These are phyloP conservation scores for Priocnemis perturbator DNA, from an alignment of 2,888 invertebrate genomes.

Conservation along the genomic window DNA sequence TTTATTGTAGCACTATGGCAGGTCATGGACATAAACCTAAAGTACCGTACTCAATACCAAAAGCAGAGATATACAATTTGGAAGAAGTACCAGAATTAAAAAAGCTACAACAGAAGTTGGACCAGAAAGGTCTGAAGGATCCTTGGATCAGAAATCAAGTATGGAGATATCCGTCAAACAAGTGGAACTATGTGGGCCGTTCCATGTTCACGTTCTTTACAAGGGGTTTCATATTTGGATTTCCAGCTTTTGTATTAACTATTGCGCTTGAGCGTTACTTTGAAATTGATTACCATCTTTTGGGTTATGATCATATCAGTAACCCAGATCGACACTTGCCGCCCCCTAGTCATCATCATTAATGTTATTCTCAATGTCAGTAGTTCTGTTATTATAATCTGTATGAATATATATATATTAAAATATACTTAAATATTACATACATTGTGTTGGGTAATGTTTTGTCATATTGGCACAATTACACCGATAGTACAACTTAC, in stretches of 20 bases:
- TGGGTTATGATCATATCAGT: slow-evolving; percentile 64
- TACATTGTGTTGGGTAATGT: neutral
- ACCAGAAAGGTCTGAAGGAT: slow-evolving; percentile 85
- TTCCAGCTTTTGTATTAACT: slow-evolving; percentile 77
- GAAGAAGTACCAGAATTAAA: slow-evolving; percentile 82
- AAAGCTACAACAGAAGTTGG: slow-evolving; percentile 81
- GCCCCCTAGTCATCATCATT: slow-evolving; percentile 38
- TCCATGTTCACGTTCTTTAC: slow-evolving; percentile 77
- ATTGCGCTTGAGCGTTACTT: slow-evolving; percentile 75
- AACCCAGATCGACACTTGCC: slow-evolving; percentile 28
- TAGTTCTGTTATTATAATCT: neutral
- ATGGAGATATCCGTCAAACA: slow-evolving; percentile 84
- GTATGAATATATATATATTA: neutral
- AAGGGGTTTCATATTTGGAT: slow-evolving; percentile 82
- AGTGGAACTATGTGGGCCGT: slow-evolving; percentile 77
- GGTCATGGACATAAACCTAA: slow-evolving; percentile 76
- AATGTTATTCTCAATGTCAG: slow-evolving; percentile 16
- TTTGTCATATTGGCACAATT: neutral
- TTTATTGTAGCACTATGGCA: slow-evolving; percentile 69
- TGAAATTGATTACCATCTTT: slow-evolving; percentile 76
- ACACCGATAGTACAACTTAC: neutral
- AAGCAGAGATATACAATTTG: slow-evolving; percentile 83
- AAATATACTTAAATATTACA: slow-evolving; percentile 7
- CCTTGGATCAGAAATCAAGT: slow-evolving; percentile 94
- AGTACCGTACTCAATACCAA: slow-evolving; percentile 81